A percentile compares a stretch with the other conserved stretches of the same genome.
These are phyloP conservation scores for Bujurquina vittata DNA, from an alignment of 2,113 vertebrate species.

Conservation along the genomic window DNA sequence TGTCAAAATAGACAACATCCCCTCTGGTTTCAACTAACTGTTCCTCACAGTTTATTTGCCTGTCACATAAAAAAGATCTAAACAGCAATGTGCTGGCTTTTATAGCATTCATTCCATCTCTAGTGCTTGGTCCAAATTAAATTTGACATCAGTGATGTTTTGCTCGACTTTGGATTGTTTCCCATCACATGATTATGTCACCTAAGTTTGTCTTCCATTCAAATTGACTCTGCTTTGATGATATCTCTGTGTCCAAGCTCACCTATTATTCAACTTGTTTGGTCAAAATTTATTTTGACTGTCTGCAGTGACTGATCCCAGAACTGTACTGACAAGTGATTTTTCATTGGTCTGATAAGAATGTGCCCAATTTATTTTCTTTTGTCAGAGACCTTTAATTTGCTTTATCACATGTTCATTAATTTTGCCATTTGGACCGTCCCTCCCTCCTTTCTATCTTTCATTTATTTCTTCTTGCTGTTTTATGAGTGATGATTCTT, in stretches of 20 bases:
- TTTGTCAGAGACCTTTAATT: conserved; percentile 12
- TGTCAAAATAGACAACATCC: not conserved
- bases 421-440: conserved; percentile 8
- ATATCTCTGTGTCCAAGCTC: not conserved
- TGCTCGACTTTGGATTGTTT: not conserved
- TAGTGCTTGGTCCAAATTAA: not conserved
- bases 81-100: not conserved
- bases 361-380: conserved; percentile 9
- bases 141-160: not conserved
- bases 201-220: not conserved
- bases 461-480: not conserved
- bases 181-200: not conserved
- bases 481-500: conserved; percentile 5
- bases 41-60: not conserved
- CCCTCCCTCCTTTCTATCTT: not conserved
- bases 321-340: not conserved
- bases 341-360: conserved; percentile 19
- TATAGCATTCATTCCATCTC: not conserved
- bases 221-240: conserved; percentile 21
- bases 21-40: not conserved
- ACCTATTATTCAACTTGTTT: not conserved
- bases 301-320: conserved; percentile 3
- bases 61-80: conserved; percentile 3
- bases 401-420: conserved; percentile 24
- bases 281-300: not conserved